These are phyloP conservation scores for Macrotrachela quadricornifera DNA, from an alignment of 1,140 invertebrate species.

Conservation along the genomic window DNA sequence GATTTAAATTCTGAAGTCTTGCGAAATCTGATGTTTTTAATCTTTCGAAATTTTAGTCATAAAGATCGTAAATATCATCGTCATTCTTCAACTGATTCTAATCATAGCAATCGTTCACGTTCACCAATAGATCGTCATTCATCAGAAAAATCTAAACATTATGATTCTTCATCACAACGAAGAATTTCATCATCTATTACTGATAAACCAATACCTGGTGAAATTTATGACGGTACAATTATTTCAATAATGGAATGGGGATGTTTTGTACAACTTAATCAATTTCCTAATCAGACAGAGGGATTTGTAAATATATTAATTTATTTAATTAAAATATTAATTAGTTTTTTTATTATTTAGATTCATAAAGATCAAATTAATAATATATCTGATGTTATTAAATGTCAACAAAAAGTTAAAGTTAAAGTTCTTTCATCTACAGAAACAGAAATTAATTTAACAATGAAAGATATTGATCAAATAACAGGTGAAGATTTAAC, in stretches of 20 bases:
- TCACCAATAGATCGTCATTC: no score
- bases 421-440: slow-evolving; percentile 47
- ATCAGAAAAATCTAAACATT: no score
- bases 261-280: slow-evolving; percentile 86
- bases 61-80: no score
- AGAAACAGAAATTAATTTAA: slow-evolving; percentile 79
- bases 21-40: no score
- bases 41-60: no score
- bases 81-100: no score
- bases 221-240: slow-evolving; percentile 76
- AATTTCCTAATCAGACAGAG: slow-evolving; percentile 47
- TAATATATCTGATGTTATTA: slow-evolving; percentile 77
- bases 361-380: slow-evolving; percentile 66
- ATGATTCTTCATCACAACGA: no score
- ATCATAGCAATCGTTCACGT: no score
- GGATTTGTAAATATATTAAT: slow-evolving; percentile 95
- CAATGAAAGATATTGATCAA: slow-evolving; percentile 96
- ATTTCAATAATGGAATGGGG: slow-evolving; percentile 88
- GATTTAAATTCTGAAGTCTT: no score
- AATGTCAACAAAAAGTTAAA: slow-evolving; percentile 69
- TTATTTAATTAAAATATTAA: slow-evolving; percentile 14
- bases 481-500: slow-evolving; percentile 67
- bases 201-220: slow-evolving; percentile 33
- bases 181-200: no score
- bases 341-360: not conserved